These are phyloP conservation scores for Dicyema japonicum DNA, from an alignment of 1,140 invertebrate genomes.

Conservation along the genomic window DNA sequence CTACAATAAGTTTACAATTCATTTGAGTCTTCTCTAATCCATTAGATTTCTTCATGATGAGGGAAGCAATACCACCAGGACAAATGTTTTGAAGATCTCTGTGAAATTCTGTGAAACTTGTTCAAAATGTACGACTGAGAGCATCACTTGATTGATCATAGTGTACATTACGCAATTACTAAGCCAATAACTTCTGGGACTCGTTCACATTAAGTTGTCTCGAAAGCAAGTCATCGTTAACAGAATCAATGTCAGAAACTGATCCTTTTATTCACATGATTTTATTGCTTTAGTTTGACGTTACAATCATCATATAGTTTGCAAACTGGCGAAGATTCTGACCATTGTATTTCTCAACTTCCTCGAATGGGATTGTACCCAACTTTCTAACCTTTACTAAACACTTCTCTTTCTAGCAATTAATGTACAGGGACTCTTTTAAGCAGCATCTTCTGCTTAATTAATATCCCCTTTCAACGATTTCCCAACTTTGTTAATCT, in stretches of 20 bases:
- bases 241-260: too few species aligned
- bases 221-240: constrained; percentile 87
- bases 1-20: not conserved
- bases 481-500: constrained; percentile 75
- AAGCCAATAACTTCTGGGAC: constrained; percentile 68
- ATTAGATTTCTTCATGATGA: constrained; percentile 40
- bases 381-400: constrained; percentile 70
- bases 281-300: constrained; percentile 81
- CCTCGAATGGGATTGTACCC: constrained; percentile 54
- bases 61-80: constrained; percentile 61
- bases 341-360: constrained; percentile 41
- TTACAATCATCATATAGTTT: constrained; percentile 88
- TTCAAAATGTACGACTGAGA: constrained; percentile 4
- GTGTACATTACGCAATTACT: constrained; percentile 63
- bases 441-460: constrained; percentile 59
- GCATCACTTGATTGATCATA: constrained; percentile 53
- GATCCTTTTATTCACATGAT: constrained; percentile 95
- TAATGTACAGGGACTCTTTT: constrained; percentile 30
- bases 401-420: constrained; percentile 39
- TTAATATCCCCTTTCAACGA: constrained; percentile 68
- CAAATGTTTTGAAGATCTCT: constrained; percentile 89
- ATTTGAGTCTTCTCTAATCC: constrained; percentile 9
- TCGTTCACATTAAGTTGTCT: constrained; percentile 79
- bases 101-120: constrained; percentile 76
- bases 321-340: constrained; percentile 32